Base-by-base conservation (phyloP, 1,140 invertebrate species). In the Trichonephila clavata region DNA sequence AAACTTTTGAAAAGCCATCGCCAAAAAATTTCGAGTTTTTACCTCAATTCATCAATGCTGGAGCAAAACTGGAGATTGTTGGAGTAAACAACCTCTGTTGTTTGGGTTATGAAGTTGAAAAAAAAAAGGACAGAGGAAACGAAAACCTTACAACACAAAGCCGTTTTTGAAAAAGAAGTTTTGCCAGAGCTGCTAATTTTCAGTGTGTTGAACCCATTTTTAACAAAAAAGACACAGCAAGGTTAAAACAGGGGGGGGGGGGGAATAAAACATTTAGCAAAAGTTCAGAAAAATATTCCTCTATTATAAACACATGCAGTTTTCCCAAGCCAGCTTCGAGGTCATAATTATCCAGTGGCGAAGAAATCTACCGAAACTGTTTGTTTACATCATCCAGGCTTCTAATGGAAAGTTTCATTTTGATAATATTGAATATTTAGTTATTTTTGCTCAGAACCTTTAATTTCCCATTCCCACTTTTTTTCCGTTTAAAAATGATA, bases 1-100 rank as follows among this genome's bases (percentile, higher is more conserved):
- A 77, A 18, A 10, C 14, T 27, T 77, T 77, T 77, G 16, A 77
- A 77, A 32, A 77, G 71, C 0, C 71, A 39, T 32, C 27, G 18
- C 18, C 71, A 77, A 77, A 77, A 32, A n/a, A n/a, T 77, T 32
- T 16, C 71, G 18, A 77, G 71, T 77, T 77, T 77, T 77, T 77
- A 27, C 71, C 27, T 32, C 24, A 27, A 77, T 77, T 77, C 27
- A 39, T 77, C 71, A 77, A 32, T 20, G 27, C 16, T 39, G 27
- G 27, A 77, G 71, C 27, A 77, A 77, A 77, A 13, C 32, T 77
- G 71, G 71, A 77, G 14, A 77, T 27, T 39, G 32, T 39, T 39
- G 71, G 32, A 77, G 71, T 77, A 77, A 77, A 77, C 71, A 77
- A 32, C 71, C n/a, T 77, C 32, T 77, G 71, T 77, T 77, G 71